A percentile compares a stretch with the other conserved stretches of the same genome.
Conservation (phyloP, 2,113 vertebrate genomes). For the Ondatra zibethicus region DNA sequence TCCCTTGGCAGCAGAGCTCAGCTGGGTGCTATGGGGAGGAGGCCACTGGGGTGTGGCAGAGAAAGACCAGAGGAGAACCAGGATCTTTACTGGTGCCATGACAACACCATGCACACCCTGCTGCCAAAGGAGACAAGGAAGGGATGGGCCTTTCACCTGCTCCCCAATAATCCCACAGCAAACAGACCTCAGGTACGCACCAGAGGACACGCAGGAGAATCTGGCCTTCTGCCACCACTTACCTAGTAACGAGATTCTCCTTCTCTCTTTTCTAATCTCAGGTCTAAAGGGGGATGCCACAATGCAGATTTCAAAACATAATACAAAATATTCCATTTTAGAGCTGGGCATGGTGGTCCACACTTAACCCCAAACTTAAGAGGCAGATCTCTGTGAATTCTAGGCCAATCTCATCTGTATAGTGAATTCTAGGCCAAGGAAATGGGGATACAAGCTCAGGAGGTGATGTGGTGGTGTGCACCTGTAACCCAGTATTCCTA, state of each 20-base stretch:
- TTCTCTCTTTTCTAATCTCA: not conserved
- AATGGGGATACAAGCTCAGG: not conserved
- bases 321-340: not conserved
- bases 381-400: too few species aligned
- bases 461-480: not conserved
- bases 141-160: not conserved
- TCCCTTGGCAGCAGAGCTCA: not conserved
- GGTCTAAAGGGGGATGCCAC: not conserved
- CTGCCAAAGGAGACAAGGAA: not conserved
- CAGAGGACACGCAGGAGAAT: not conserved
- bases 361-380: not conserved
- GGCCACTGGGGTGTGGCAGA: not conserved
- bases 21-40: not conserved
- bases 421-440: not conserved
- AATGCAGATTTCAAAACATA: not conserved
- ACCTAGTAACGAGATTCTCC: not conserved
- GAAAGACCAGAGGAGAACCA: not conserved
- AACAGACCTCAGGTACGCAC: not conserved
- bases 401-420: not conserved
- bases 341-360: not conserved
- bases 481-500: not conserved
- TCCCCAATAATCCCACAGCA: not conserved
- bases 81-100: not conserved
- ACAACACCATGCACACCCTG: not conserved
- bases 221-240: not conserved